Percentiles rank a stretch among this genome's conserved stretches.
Evolutionary conservation across 1,140 invertebrate species (phyloP).

Genomic region (Maniola jurtina): DNA sequence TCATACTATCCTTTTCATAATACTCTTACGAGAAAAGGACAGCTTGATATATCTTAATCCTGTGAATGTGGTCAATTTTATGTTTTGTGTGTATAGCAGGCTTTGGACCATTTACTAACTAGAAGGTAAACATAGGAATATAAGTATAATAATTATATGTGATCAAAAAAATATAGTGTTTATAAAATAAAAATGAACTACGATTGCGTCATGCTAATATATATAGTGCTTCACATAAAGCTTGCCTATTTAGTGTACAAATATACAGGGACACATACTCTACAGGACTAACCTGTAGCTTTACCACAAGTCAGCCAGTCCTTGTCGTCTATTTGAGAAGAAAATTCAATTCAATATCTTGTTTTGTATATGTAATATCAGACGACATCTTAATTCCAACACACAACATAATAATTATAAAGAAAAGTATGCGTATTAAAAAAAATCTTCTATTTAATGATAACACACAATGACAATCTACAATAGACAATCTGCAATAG

Average conservation of each 20-base stretch:
- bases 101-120: too few relatives aligned
- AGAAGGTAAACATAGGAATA: not conserved
- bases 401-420: too few relatives aligned
- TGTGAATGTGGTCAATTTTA: too few relatives aligned
- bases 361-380: not conserved
- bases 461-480: too few relatives aligned
- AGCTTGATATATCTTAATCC: too few relatives aligned
- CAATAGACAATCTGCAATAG: too few relatives aligned
- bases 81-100: too few relatives aligned
- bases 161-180: not conserved
- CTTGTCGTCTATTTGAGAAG: constrained; percentile 72
- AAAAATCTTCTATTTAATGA: too few relatives aligned
- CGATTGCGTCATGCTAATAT: constrained; percentile 23
- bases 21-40: too few relatives aligned
- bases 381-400: not conserved
- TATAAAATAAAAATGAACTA: constrained; percentile 6
- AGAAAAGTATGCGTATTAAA: too few relatives aligned
- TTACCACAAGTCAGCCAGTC: constrained; percentile 77
- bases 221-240: constrained; percentile 25
- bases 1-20: not conserved
- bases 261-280: constrained; percentile 12
- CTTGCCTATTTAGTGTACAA: constrained; percentile 10
- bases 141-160: not conserved
- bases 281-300: constrained; percentile 73
- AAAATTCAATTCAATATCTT: constrained; percentile 49